phyloP scores from a whole-genome alignment of 2,113 vertebrate genomes.

The rabbit (Oryctolagus cuniculus) region DNA sequence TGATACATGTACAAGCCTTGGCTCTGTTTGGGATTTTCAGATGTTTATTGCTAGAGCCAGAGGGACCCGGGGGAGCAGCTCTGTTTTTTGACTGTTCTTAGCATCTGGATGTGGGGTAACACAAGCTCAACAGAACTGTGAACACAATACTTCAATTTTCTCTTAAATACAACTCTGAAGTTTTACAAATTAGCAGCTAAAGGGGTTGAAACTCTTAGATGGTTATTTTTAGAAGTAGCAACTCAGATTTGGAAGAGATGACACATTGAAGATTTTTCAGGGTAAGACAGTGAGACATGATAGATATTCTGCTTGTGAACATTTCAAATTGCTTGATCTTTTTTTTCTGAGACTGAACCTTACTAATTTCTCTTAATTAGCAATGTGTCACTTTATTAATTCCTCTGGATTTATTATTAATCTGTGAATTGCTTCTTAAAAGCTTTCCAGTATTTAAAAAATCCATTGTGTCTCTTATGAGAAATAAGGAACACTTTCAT shows the following conservation, averaged over 20 bases:
- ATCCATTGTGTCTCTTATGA: neutral
- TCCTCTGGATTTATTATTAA: neutral
- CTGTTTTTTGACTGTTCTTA: neutral
- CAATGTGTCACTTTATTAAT: neutral
- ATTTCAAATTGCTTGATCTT: neutral
- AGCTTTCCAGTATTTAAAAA: neutral
- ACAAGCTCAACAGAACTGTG: neutral
- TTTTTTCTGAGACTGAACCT: neutral
- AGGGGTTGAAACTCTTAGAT: neutral
- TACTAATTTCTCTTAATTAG: neutral
- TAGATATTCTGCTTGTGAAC: neutral
- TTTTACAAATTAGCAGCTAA: neutral
- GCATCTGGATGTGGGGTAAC: neutral
- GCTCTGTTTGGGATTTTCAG: neutral
- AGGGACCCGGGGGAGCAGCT: neutral
- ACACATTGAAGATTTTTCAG: neutral
- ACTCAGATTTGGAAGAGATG: neutral
- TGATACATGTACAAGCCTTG: neutral
- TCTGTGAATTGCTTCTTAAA: neutral
- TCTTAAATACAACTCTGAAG: neutral
- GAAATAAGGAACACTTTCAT: conserved; percentile 23
- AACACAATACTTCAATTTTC: conserved; percentile 14
- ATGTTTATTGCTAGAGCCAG: conserved; percentile 22
- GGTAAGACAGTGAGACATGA: neutral
- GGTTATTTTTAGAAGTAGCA: conserved; percentile 18